These are phyloP conservation scores for Euplexia lucipara DNA, from an alignment of 2,888 invertebrate species.

Conservation along the genomic window DNA sequence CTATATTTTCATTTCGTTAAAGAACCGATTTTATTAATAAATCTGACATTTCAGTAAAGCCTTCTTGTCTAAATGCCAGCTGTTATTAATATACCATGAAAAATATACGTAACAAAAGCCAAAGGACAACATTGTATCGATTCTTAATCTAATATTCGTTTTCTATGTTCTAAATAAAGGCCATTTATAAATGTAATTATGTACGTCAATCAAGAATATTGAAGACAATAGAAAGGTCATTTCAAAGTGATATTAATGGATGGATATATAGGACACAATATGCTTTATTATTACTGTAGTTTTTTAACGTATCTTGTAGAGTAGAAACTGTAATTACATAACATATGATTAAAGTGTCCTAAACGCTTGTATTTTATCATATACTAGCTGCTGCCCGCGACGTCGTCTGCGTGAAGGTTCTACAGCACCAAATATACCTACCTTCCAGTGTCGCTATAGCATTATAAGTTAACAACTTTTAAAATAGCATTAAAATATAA, in stretches of 20 bases:
- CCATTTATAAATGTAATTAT: constrained; percentile 18
- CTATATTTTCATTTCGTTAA: constrained; percentile 7
- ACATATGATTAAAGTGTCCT: too few relatives aligned
- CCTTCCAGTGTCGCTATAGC: too few relatives aligned
- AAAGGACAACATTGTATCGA: constrained; percentile 36
- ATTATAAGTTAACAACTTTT: too few relatives aligned
- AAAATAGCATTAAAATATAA: too few relatives aligned
- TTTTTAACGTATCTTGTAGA: not conserved
- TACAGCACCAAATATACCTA: too few relatives aligned
- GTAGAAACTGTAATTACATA: constrained; percentile 13
- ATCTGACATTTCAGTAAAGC: constrained; percentile 21
- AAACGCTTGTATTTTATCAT: too few relatives aligned
- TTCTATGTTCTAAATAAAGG: constrained; percentile 1
- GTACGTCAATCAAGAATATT: not conserved
- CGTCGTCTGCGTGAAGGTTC: too few relatives aligned
- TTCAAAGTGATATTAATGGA: not conserved
- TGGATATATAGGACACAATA: not conserved
- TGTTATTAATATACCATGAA: constrained; percentile 19
- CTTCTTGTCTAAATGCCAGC: constrained; percentile 10
- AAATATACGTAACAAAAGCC: constrained; percentile 1
- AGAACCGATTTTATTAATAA: constrained; percentile 5
- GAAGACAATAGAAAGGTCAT: constrained; percentile 11
- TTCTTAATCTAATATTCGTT: constrained; percentile 33
- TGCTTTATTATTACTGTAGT: not conserved
- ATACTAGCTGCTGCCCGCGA: too few relatives aligned